Conservation (phyloP, 1,140 invertebrate species). For the Chironomus tepperi region DNA sequence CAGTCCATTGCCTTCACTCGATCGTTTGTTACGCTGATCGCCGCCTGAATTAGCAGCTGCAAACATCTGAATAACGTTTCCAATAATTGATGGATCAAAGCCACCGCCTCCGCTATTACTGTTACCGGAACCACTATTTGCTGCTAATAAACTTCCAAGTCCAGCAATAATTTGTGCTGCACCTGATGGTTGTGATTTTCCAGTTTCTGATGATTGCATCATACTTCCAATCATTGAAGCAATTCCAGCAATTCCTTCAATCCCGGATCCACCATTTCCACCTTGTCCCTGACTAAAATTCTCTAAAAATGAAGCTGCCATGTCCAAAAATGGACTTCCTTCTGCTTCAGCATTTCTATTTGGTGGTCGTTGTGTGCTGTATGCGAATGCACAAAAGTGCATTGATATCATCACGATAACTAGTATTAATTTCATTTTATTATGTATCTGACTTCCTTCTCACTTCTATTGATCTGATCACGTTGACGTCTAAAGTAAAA, state of each 20-base stretch:
- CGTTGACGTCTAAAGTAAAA: neutral
- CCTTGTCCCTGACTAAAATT: conserved; percentile 39
- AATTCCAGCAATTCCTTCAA: conserved; percentile 35
- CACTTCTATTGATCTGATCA: neutral
- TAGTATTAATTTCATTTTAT: neutral
- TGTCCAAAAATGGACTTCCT: conserved; percentile 45
- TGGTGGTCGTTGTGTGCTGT: conserved; percentile 29
- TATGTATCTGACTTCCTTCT: neutral
- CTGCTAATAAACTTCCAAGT: conserved; percentile 37
- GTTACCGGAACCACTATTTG: conserved; percentile 29
- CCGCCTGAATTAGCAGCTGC: conserved; percentile 27
- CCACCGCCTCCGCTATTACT: conserved; percentile 29
- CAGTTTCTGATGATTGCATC: conserved; percentile 47
- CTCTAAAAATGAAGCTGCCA: conserved; percentile 47
- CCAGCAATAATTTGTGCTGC: conserved; percentile 41
- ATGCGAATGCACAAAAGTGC: conserved; percentile 27
- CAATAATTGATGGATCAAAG: conserved; percentile 42
- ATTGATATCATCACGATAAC: neutral
- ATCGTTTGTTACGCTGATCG: conserved; percentile 27
- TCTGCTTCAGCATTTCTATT: conserved; percentile 29
- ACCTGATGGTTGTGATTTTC: conserved; percentile 28
- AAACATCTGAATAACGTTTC: conserved; percentile 42
- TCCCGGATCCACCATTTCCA: conserved; percentile 39
- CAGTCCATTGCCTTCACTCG: conserved; percentile 35
- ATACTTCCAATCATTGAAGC: conserved; percentile 44